Evolutionary conservation across 2,888 invertebrate genomes (phyloP), one percentile per base, ranked within the genome.

Genomic region (Quadroppia sp.): DNA sequence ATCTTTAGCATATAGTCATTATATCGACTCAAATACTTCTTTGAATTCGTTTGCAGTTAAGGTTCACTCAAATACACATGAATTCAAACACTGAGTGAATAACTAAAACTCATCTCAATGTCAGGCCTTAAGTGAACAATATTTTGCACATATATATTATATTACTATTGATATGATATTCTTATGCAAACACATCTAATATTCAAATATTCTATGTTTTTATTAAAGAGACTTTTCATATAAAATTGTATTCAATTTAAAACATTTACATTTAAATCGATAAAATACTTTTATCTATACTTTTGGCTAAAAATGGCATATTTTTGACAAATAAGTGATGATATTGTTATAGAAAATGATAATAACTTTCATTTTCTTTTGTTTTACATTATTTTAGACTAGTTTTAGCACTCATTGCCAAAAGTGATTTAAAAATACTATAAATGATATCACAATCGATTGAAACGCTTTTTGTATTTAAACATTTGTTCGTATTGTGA

Each of bases 1-100:
- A 32, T 64, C 32, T 64, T 64, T 64, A 64, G 36, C 61, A 36
- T 64, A 64, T 64, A 64, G 36, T 64, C 61, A 64, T 56, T 56
- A 64, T 36, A 59, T 59, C 30, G 15, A 59, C 32, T 53, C 53
- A 20, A 53, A 53, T 53, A 23, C 53, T 53, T 13, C 23, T 23
- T 28, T 13, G 28, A 56, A 28, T 28, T 56, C 56, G 15, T 11
- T 45, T 45, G 45, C 45, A 45, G 17, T 45, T 45, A 13, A 45
- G 36, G 36, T 36, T 45, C 15, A 15, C 15, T 9, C 15, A 45
- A 45, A 45, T 11, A 45, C 15, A 45, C 11, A 6, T 2, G 15
- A 45, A 45, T 15, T 45, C n/a, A n/a, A n/a, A n/a, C n/a, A n/a
- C n/a, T n/a, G n/a, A n/a, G n/a, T n/a, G n/a, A n/a, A n/a, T n/a